phyloP scores from a whole-genome alignment of 2,797 vertebrate species.

The Danionella dracula region DNA sequence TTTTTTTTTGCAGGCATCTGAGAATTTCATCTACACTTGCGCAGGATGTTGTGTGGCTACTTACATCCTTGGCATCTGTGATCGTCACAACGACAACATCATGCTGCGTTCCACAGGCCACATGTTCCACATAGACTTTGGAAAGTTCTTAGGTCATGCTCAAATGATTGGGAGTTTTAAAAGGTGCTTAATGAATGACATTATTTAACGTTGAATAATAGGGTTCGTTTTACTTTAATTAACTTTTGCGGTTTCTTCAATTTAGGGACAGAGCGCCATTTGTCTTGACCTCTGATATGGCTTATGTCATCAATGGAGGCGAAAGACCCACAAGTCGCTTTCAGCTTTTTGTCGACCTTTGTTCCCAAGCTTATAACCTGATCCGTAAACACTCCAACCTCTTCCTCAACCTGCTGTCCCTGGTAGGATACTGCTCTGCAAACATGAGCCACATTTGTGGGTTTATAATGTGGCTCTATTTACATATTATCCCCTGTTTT shows the following conservation, averaged over 20 bases:
- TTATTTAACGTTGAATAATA: not conserved
- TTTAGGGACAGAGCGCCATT: constrained; percentile 92
- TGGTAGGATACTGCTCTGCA: constrained; percentile 72
- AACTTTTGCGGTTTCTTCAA: not conserved
- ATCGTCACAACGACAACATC: constrained; percentile 97
- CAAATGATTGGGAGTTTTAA: constrained; percentile 98
- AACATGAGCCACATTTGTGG: not conserved
- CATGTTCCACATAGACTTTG: constrained; percentile 99
- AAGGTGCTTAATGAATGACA: constrained; percentile 68
- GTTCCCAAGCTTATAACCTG: constrained; percentile 95
- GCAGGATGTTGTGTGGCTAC: constrained; percentile 98
- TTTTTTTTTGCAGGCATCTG: constrained; percentile 77
- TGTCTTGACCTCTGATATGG: constrained; percentile 97
- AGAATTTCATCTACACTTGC: constrained; percentile 98
- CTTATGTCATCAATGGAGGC: constrained; percentile 96
- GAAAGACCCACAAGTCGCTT: constrained; percentile 96
- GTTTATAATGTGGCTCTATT: too few relatives aligned
- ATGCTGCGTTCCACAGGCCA: constrained; percentile 96
- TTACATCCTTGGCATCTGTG: constrained; percentile 93
- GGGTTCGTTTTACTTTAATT: not conserved
- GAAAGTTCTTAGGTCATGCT: constrained; percentile 94
- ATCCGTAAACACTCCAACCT: constrained; percentile 90
- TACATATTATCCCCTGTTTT: not conserved
- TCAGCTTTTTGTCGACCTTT: constrained; percentile 95
- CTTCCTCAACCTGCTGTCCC: constrained; percentile 91